Evolutionary conservation across 2,888 invertebrate genomes (phyloP).

Genomic region (Leptura quadrifasciata): DNA sequence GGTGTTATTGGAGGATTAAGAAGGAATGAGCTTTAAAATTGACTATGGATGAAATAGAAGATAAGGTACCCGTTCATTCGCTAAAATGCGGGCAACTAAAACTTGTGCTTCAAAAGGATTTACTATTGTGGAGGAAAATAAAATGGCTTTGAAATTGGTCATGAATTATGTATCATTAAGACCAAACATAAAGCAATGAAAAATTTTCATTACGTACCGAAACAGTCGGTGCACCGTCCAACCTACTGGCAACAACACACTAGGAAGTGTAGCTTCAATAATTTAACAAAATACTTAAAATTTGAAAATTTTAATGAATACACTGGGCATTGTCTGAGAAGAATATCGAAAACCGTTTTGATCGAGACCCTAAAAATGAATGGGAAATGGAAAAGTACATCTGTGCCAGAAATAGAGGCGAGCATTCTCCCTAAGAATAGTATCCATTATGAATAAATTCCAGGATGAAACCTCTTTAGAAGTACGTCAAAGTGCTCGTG

Average conservation of each 20-base stretch:
- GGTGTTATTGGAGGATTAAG: conserved; percentile 53
- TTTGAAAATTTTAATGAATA: not conserved
- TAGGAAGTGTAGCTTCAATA: conserved; percentile 17
- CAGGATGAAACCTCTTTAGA: not conserved
- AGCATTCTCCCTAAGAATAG: not conserved
- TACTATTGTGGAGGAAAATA: conserved; percentile 53
- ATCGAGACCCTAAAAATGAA: conserved; percentile 2
- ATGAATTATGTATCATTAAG: not conserved
- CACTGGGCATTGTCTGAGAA: too few species aligned
- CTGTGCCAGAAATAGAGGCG: conserved; percentile 2
- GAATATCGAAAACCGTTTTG: too few species aligned
- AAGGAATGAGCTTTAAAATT: conserved; percentile 50
- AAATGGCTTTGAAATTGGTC: conserved; percentile 39
- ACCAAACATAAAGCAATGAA: too few species aligned
- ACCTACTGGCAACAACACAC: not conserved
- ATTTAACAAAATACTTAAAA: conserved; percentile 30
- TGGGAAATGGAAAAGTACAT: conserved; percentile 18
- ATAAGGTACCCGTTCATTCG: conserved; percentile 50
- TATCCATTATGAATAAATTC: conserved; percentile 16
- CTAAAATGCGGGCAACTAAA: conserved; percentile 48
- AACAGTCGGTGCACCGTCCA: conserved; percentile 13
- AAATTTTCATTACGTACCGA: not conserved
- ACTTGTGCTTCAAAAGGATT: conserved; percentile 46
- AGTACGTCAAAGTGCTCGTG: too few species aligned
- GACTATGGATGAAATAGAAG: conserved; percentile 50